phyloP scores from a whole-genome alignment of 2,113 vertebrate genomes.

The Sialia sialis region DNA sequence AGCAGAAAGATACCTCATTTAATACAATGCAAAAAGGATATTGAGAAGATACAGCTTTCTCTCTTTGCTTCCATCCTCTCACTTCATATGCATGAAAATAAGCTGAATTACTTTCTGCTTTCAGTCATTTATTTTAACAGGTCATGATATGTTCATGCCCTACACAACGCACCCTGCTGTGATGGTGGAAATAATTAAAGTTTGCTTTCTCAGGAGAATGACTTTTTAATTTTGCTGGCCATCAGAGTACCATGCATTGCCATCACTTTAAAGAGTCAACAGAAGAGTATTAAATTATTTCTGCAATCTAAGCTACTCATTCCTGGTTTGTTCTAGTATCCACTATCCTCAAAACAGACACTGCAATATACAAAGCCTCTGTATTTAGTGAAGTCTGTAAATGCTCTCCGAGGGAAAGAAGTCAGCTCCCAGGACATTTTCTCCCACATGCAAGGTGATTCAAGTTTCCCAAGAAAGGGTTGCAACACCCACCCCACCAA shows the following conservation, averaged over 20 bases:
- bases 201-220: background rate
- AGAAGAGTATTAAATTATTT: background rate
- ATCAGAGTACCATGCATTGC: background rate
- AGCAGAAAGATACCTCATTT: background rate
- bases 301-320: background rate
- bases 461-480: background rate
- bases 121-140: background rate
- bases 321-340: background rate
- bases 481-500: background rate
- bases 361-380: background rate
- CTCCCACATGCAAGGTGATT: background rate
- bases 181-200: background rate
- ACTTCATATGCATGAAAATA: background rate
- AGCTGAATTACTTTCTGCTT: background rate
- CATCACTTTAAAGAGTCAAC: background rate
- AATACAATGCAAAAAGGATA: background rate
- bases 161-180: rapidly evolving
- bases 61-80: background rate
- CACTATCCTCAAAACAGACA: background rate
- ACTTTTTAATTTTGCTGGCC: background rate
- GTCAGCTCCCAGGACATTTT: background rate
- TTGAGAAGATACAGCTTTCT: background rate
- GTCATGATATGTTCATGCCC: background rate
- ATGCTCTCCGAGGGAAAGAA: background rate
- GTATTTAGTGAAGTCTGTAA: background rate